These are phyloP conservation scores for Portunus trituberculatus DNA, from an alignment of 1,140 invertebrate genomes.

Conservation along the genomic window DNA sequence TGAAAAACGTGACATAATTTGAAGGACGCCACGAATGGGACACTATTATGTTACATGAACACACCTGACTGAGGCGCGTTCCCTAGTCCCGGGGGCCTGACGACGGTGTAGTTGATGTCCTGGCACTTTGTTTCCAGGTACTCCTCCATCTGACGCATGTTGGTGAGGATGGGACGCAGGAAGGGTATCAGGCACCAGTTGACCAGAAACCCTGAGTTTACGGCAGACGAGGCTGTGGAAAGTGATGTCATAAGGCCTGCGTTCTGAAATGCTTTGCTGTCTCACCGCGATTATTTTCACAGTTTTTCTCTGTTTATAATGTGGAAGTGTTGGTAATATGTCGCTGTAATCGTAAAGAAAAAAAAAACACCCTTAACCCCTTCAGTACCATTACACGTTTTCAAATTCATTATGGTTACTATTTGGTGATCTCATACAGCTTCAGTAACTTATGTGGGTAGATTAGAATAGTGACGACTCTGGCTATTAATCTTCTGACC, in stretches of 20 bases:
- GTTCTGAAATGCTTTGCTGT: background rate
- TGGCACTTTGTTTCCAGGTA: conserved; percentile 78
- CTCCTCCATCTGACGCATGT: conserved; percentile 80
- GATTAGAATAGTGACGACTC: too few relatives aligned
- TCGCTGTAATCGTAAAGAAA: too few relatives aligned
- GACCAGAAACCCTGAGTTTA: conserved; percentile 79
- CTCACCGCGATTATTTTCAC: background rate
- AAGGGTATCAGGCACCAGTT: conserved; percentile 79
- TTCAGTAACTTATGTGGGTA: too few relatives aligned
- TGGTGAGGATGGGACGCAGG: conserved; percentile 78
- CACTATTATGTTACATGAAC: background rate
- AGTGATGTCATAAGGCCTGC: background rate
- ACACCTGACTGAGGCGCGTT: conserved; percentile 70
- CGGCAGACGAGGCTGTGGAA: conserved; percentile 71
- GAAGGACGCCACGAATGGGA: too few relatives aligned
- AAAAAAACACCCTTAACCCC: too few relatives aligned
- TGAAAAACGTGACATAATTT: too few relatives aligned
- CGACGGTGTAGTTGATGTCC: conserved; percentile 80
- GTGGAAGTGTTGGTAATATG: too few relatives aligned
- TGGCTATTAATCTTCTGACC: too few relatives aligned
- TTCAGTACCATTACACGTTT: too few relatives aligned
- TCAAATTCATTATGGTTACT: too few relatives aligned
- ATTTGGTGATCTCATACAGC: too few relatives aligned
- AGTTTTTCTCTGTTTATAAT: background rate
- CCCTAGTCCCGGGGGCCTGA: conserved; percentile 79